A percentile compares a stretch with the other conserved stretches of the same genome.
Evolutionary conservation across 2,888 invertebrate species (phyloP).

Genomic region (Galerucella nymphaeae): DNA sequence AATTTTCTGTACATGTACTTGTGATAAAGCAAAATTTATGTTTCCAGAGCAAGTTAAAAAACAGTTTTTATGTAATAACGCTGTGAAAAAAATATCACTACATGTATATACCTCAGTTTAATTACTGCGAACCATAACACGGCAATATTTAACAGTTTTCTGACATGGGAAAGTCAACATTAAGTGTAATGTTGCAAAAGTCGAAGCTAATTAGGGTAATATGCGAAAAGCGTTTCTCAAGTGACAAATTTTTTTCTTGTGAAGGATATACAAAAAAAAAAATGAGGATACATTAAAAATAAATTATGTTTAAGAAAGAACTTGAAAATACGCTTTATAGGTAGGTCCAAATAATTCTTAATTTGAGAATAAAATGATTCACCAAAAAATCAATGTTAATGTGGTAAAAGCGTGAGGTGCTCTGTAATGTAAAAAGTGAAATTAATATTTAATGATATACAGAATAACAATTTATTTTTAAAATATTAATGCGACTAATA

Average conservation of each 20-base stretch:
- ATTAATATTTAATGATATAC: too few species aligned
- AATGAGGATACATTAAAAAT: too few species aligned
- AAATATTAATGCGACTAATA: too few species aligned
- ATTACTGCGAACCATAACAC: background rate
- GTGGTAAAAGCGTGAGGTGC: too few species aligned
- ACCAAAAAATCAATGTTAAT: too few species aligned
- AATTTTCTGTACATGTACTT: too few species aligned
- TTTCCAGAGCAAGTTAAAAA: background rate
- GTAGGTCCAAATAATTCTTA: too few species aligned
- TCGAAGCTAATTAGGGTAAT: background rate
- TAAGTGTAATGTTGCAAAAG: background rate
- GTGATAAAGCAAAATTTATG: background rate
- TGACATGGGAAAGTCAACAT: background rate
- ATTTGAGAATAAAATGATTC: too few species aligned
- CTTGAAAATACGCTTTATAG: too few species aligned
- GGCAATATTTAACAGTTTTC: constrained; percentile 1
- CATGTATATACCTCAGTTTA: background rate
- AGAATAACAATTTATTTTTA: too few species aligned
- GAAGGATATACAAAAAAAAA: background rate
- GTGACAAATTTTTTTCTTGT: background rate
- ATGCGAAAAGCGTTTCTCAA: background rate
- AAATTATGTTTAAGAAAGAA: too few species aligned
- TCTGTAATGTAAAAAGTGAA: too few species aligned
- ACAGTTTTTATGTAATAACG: background rate
- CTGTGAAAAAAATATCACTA: background rate